phyloP scores from a whole-genome alignment of 2,888 invertebrate species.

The Corbicula japonica region DNA sequence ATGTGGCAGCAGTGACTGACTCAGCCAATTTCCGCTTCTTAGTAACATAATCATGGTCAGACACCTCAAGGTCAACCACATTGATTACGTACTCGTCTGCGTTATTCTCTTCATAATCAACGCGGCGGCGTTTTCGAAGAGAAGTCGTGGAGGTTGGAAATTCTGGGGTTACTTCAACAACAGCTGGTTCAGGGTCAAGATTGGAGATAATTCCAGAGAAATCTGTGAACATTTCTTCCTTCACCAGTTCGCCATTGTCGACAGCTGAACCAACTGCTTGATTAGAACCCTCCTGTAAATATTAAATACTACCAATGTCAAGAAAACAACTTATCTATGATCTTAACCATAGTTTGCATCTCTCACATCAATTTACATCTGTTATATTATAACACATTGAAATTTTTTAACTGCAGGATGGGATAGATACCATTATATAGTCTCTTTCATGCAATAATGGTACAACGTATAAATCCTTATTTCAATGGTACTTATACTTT shows the following conservation, averaged over 20 bases:
- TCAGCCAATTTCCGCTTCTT: conserved; percentile 46
- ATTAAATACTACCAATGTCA: background rate
- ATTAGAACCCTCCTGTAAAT: conserved; percentile 10
- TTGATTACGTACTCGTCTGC: conserved; percentile 27
- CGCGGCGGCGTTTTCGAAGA: conserved; percentile 49
- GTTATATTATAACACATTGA: background rate
- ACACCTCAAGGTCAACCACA: conserved; percentile 27
- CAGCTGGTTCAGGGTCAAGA: conserved; percentile 38
- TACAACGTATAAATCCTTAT: too few relatives aligned
- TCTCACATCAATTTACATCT: background rate
- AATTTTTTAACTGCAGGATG: background rate
- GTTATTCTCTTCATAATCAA: conserved; percentile 37
- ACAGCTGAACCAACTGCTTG: conserved; percentile 30
- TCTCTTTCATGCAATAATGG: too few relatives aligned
- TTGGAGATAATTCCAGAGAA: conserved; percentile 59
- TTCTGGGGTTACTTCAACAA: conserved; percentile 24
- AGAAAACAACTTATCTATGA: background rate
- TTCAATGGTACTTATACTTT: too few relatives aligned
- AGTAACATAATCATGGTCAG: conserved; percentile 77
- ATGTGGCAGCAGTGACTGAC: conserved; percentile 15
- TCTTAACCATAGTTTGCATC: too few relatives aligned
- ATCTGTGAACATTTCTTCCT: conserved; percentile 16
- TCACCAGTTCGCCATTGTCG: conserved; percentile 32
- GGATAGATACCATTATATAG: background rate
- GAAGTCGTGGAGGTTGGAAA: conserved; percentile 11